Evolutionary conservation across 2,888 invertebrate species (phyloP).

Genomic region (Epiperipatus broadwayi): DNA sequence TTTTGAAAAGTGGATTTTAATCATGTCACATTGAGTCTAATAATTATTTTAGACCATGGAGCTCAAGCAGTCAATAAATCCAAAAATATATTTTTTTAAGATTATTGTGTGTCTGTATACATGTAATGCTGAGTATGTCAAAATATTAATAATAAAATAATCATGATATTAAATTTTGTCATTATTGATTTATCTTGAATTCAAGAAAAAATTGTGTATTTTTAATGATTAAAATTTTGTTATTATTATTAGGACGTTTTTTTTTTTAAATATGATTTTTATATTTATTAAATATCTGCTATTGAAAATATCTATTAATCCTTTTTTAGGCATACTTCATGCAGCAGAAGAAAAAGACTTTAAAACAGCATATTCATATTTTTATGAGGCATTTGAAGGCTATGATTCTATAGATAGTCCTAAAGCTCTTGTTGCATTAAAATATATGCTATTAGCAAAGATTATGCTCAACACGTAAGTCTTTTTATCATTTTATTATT

Average conservation of each 20-base stretch:
- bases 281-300: slow-evolving; percentile 13
- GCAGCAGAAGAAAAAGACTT: slow-evolving; percentile 99
- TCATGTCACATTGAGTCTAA: too few species aligned
- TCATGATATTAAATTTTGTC: background rate
- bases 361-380: slow-evolving; percentile 98
- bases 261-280: slow-evolving; percentile 1
- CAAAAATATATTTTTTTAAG: too few species aligned
- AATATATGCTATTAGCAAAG: slow-evolving; percentile 97
- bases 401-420: slow-evolving; percentile 82
- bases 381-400: slow-evolving; percentile 98
- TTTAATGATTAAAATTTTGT: slow-evolving; percentile 7
- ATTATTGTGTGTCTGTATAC: too few species aligned
- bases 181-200: background rate
- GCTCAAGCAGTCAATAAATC: too few species aligned
- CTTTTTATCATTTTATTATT: background rate
- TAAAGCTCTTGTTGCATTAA: slow-evolving; percentile 81
- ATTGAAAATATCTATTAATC: too few species aligned
- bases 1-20: too few species aligned
- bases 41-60: too few species aligned
- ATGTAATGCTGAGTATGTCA: too few species aligned
- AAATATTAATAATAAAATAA: too few species aligned
- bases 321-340: slow-evolving; percentile 52
- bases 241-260: too few species aligned
- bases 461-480: slow-evolving; percentile 66
- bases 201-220: background rate